phyloP scores from a whole-genome alignment of 2,888 invertebrate genomes.

The Odontomyia ornata region DNA sequence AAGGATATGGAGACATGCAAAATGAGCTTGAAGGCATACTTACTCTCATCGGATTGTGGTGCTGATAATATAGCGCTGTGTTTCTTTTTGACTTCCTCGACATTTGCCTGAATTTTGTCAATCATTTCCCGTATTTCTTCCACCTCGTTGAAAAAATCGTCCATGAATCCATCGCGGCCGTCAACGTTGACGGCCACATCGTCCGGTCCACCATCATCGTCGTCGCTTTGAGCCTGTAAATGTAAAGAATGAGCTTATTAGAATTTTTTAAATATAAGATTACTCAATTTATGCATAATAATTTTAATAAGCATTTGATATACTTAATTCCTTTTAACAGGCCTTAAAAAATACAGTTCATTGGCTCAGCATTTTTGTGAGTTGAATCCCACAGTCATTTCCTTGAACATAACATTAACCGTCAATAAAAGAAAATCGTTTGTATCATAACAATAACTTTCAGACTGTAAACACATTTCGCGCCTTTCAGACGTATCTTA shows the following conservation, averaged over 20 bases:
- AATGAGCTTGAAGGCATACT: too few relatives aligned
- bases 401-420: too few relatives aligned
- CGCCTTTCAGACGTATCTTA: too few relatives aligned
- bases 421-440: too few relatives aligned
- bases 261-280: too few relatives aligned
- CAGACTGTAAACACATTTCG: too few relatives aligned
- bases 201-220: constrained; percentile 93
- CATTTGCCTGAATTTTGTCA: constrained; percentile 99
- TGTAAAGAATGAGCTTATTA: constrained; percentile 49
- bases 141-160: constrained; percentile 99
- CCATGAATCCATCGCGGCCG: constrained; percentile 94
- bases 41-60: constrained; percentile 98
- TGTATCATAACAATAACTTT: too few relatives aligned
- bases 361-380: too few relatives aligned
- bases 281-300: not conserved
- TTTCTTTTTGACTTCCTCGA: constrained; percentile 99
- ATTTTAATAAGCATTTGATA: not conserved
- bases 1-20: too few relatives aligned
- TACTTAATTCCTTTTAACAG: too few relatives aligned
- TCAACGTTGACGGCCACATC: constrained; percentile 97
- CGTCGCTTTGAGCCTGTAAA: constrained; percentile 94
- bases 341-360: too few relatives aligned
- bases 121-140: constrained; percentile 99
- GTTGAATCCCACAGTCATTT: too few relatives aligned
- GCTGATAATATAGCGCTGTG: constrained; percentile 99